A percentile compares a stretch with the other conserved stretches of the same genome.
Conservation (phyloP, 2,797 vertebrate genomes). For the Falco peregrinus region DNA sequence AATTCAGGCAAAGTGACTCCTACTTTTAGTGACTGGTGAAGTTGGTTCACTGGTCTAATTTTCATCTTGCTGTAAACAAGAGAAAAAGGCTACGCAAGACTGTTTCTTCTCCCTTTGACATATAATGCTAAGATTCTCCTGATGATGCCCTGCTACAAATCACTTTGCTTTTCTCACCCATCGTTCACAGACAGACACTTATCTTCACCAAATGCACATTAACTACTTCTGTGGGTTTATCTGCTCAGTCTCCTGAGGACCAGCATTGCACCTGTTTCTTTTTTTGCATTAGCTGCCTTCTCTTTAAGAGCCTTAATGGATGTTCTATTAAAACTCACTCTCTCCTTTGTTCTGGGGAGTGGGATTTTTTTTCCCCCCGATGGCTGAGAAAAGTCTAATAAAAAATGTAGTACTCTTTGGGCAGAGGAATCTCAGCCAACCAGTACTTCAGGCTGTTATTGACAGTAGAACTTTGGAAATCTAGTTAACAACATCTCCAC, state of each 20-base stretch:
- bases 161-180: neutral
- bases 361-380: too few species aligned
- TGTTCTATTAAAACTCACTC: neutral
- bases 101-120: neutral
- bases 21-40: neutral
- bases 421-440: neutral
- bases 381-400: neutral
- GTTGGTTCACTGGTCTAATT: neutral
- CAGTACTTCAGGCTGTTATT: neutral
- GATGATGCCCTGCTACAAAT: neutral
- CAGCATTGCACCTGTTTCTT: neutral
- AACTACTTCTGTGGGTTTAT: neutral
- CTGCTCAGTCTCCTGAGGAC: neutral
- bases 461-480: neutral
- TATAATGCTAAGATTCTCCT: neutral
- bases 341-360: neutral
- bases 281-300: neutral
- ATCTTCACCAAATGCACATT: neutral
- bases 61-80: neutral
- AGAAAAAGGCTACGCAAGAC: neutral
- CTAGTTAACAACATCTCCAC: neutral
- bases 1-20: neutral
- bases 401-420: neutral
- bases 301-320: neutral
- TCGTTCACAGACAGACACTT: neutral